These are phyloP conservation scores for Onychomys leucogaster DNA, from an alignment of 2,797 vertebrate genomes.

Conservation along the genomic window DNA sequence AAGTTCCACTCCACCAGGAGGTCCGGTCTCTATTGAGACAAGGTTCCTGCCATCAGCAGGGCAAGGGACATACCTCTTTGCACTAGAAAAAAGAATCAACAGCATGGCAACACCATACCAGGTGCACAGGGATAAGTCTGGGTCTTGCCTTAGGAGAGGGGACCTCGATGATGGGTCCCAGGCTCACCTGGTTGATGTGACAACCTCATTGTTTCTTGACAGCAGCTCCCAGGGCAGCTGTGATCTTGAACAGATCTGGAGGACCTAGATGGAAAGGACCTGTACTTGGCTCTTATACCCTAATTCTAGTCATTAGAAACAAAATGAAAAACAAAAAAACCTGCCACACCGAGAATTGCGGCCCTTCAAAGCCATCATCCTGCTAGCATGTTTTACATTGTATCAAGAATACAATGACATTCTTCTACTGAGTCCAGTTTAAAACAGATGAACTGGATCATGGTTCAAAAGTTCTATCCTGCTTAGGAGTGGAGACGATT, in stretches of 20 bases:
- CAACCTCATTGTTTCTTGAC: neutral
- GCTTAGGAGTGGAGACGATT: neutral
- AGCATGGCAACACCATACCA: neutral
- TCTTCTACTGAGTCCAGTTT: neutral
- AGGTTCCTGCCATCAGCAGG: neutral
- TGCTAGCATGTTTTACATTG: neutral
- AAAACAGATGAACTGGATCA: neutral
- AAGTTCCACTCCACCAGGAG: neutral
- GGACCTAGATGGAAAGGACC: neutral
- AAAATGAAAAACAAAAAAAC: neutral
- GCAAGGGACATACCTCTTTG: neutral
- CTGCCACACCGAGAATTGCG: neutral
- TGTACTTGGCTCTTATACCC: neutral
- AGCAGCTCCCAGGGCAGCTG: neutral
- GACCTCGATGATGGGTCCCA: neutral
- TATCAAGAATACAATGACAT: neutral
- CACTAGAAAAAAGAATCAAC: neutral
- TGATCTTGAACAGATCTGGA: neutral
- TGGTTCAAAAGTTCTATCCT: neutral
- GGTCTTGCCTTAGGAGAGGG: neutral
- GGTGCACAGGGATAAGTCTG: neutral
- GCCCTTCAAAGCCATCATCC: neutral
- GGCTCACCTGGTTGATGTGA: neutral
- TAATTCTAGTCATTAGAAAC: neutral
- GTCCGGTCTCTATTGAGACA: neutral